A percentile compares a stretch with the other conserved stretches of the same genome.
Conservation (phyloP, 2,113 vertebrate species). For the Pachyramphus minor region DNA sequence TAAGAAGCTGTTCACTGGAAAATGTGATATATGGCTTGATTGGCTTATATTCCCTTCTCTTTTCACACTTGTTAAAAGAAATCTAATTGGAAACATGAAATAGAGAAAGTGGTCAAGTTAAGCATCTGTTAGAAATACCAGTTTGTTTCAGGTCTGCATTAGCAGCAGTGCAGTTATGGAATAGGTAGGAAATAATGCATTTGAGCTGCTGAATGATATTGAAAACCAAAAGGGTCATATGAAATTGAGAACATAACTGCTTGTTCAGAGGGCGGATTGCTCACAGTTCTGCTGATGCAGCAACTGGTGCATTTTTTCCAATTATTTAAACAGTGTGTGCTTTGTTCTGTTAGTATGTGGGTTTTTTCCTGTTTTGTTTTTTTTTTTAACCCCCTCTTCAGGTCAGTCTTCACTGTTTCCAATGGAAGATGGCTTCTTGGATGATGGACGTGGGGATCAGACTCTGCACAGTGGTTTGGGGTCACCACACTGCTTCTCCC, state of each 20-base stretch:
- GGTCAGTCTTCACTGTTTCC: slow-evolving; percentile 97
- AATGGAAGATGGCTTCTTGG: slow-evolving; percentile 96
- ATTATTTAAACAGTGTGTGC: background rate
- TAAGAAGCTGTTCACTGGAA: background rate
- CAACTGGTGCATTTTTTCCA: background rate
- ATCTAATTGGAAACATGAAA: background rate
- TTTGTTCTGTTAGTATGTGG: slow-evolving; percentile 59
- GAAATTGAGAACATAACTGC: background rate
- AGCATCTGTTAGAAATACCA: background rate
- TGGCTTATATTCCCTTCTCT: background rate
- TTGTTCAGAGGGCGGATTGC: background rate
- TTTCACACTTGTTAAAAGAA: background rate
- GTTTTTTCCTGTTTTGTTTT: slow-evolving; percentile 3
- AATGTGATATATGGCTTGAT: background rate
- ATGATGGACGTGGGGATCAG: slow-evolving; percentile 93
- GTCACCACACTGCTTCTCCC: slow-evolving; percentile 94
- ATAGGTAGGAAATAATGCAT: background rate
- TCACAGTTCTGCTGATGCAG: background rate
- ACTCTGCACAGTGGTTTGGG: slow-evolving; percentile 87
- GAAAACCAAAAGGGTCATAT: background rate
- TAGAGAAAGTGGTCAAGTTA: background rate
- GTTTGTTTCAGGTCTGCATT: background rate
- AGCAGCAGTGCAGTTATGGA: background rate
- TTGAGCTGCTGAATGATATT: background rate
- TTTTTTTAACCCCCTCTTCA: slow-evolving; percentile 41